These are phyloP conservation scores for Cinara cedri DNA, from an alignment of 2,888 invertebrate species.

Conservation along the genomic window DNA sequence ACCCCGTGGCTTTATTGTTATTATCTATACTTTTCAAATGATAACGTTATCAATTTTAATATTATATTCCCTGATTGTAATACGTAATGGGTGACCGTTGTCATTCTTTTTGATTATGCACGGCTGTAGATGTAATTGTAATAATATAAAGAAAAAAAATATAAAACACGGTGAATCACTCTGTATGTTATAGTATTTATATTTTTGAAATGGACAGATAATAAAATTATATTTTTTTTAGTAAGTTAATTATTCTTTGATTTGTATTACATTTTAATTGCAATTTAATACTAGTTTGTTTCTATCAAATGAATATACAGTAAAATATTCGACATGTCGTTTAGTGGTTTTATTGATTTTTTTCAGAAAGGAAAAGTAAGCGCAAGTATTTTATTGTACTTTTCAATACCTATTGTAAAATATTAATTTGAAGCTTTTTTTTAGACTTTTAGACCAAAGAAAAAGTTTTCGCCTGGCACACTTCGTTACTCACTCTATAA, in stretches of 20 bases:
- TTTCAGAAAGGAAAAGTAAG: conserved; percentile 79
- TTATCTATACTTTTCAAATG: no score
- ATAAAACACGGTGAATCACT: no score
- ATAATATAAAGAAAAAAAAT: no score
- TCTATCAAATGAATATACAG: background rate
- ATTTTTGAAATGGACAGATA: background rate
- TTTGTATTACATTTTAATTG: conserved; percentile 12
- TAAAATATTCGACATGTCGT: conserved; percentile 40
- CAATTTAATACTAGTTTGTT: conserved; percentile 6
- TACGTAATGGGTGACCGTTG: no score
- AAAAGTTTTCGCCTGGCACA: conserved; percentile 85
- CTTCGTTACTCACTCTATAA: conserved; percentile 85
- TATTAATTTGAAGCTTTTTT: conserved; percentile 59
- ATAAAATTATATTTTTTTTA: background rate
- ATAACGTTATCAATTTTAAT: no score
- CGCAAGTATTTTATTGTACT: conserved; percentile 35
- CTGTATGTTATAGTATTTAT: background rate
- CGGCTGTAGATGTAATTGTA: no score
- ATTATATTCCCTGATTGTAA: no score
- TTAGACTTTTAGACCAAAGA: conserved; percentile 89
- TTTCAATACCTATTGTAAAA: background rate
- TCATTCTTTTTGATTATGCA: no score
- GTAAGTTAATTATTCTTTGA: background rate
- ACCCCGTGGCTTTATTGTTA: no score
- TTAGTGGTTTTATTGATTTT: conserved; percentile 75